A percentile compares a stretch with the other conserved stretches of the same genome.
These are phyloP conservation scores for Hippoglossus hippoglossus DNA, from an alignment of 2,797 vertebrate species.

Conservation along the genomic window DNA sequence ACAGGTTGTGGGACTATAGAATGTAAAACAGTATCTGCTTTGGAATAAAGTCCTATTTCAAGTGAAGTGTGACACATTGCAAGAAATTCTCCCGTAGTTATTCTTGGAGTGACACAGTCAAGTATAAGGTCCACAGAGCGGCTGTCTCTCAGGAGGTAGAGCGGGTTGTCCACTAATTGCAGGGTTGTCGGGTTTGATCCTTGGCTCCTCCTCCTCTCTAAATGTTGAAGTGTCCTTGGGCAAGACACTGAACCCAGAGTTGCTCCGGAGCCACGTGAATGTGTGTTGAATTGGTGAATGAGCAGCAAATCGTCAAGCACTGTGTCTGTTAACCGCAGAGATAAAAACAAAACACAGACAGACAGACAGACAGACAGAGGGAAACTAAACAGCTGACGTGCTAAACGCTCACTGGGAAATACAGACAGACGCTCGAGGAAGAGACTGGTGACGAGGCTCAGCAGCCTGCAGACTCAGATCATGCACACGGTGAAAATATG, in stretches of 20 bases:
- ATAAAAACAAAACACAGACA: neutral
- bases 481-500: constrained; percentile 9
- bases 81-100: neutral
- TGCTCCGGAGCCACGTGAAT: too few species aligned
- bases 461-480: constrained; percentile 14
- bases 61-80: neutral
- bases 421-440: neutral
- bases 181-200: neutral
- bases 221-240: neutral
- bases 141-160: neutral
- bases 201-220: neutral
- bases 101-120: neutral
- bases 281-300: neutral
- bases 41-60: neutral
- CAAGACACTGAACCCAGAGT: too few species aligned
- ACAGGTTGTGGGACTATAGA: constrained; percentile 12
- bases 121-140: constrained; percentile 9
- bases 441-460: constrained; percentile 7
- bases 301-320: neutral
- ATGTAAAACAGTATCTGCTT: constrained; percentile 4
- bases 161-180: neutral
- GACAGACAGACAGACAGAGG: constrained; percentile 6
- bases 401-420: constrained; percentile 18
- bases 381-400: constrained; percentile 15
- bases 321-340: neutral